These are phyloP conservation scores for Lethenteron camtschaticum DNA, from an alignment of 2,113 vertebrate species.

Conservation along the genomic window DNA sequence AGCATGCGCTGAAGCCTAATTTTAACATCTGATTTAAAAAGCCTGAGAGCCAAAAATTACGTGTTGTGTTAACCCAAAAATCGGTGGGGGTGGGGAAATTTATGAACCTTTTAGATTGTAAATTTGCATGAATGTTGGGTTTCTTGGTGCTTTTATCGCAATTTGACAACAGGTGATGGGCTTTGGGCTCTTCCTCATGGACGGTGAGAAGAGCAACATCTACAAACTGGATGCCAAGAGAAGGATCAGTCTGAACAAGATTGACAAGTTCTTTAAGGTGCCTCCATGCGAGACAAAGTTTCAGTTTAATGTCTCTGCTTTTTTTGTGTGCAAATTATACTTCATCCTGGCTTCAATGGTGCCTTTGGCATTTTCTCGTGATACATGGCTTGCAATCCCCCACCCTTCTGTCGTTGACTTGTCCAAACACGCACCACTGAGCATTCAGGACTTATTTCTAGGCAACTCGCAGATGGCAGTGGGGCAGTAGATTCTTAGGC, in stretches of 20 bases:
- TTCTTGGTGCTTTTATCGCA: background rate
- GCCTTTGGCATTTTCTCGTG: too few relatives aligned
- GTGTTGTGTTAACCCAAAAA: background rate
- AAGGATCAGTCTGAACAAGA: constrained; percentile 78
- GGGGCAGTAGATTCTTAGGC: too few relatives aligned
- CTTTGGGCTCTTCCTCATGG: constrained; percentile 88
- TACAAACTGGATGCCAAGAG: constrained; percentile 95
- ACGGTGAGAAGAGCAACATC: constrained; percentile 80
- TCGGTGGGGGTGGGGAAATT: background rate
- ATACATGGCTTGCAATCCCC: too few relatives aligned
- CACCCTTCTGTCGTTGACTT: too few relatives aligned
- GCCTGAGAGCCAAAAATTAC: background rate
- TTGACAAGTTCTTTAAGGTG: constrained; percentile 98
- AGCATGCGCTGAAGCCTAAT: too few relatives aligned
- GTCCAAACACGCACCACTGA: too few relatives aligned
- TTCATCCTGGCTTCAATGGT: too few relatives aligned
- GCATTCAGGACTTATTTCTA: too few relatives aligned
- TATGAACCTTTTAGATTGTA: background rate
- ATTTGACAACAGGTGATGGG: constrained; percentile 61
- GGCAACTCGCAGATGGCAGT: too few relatives aligned
- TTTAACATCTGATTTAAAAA: background rate
- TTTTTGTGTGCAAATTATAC: too few relatives aligned
- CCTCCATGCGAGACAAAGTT: too few relatives aligned
- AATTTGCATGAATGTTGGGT: background rate
- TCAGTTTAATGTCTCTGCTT: too few relatives aligned